Evolutionary conservation across 2,113 vertebrate species (phyloP).

Genomic region (Podarcis raffonei): DNA sequence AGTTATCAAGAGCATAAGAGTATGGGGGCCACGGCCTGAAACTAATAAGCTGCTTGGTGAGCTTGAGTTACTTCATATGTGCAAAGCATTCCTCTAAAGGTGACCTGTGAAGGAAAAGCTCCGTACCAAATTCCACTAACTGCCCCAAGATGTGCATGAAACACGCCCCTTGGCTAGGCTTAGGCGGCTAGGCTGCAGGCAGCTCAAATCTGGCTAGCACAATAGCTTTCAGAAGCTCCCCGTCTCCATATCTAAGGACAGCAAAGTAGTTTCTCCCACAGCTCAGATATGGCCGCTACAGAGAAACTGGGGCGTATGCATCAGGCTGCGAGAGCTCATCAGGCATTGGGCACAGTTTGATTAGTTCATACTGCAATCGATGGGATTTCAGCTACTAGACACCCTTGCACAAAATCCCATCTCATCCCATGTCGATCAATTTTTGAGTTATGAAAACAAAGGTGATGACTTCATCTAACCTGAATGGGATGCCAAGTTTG

Average conservation of each 20-base stretch:
- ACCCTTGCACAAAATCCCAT: background rate
- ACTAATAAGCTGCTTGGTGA: constrained; percentile 73
- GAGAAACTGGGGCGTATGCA: background rate
- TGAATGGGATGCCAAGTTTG: background rate
- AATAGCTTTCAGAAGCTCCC: background rate
- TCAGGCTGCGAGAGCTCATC: background rate
- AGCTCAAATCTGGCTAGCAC: background rate
- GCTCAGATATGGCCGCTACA: background rate
- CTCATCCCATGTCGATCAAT: too few relatives aligned
- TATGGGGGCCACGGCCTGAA: constrained; percentile 70
- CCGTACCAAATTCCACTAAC: constrained; percentile 53
- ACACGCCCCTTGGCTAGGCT: background rate
- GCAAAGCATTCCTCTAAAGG: constrained; percentile 61
- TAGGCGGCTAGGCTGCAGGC: background rate
- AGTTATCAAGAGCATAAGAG: constrained; percentile 75
- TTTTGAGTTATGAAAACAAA: background rate
- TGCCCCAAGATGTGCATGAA: constrained; percentile 59
- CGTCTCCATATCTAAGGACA: accelerated
- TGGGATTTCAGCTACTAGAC: background rate
- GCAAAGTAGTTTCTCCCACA: background rate
- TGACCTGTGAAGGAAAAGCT: constrained; percentile 58
- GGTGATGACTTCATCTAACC: background rate
- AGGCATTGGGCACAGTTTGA: background rate
- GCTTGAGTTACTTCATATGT: constrained; percentile 73
- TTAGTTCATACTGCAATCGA: background rate